phyloP scores from a whole-genome alignment of 53 echinoderm and acorn worm genomes.

The Crossaster papposus region DNA sequence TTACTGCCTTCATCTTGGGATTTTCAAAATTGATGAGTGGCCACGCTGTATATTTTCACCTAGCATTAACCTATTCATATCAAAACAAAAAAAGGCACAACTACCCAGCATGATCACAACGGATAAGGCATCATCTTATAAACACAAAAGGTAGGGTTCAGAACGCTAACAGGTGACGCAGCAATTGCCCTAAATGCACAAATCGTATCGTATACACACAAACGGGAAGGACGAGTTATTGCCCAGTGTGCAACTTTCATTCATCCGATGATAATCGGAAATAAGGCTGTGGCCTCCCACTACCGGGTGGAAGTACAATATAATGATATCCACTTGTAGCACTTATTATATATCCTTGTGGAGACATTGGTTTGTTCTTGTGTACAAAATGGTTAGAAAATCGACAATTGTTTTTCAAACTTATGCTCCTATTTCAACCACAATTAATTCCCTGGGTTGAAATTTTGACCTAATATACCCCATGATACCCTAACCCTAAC shows the following conservation, averaged over 20 bases:
- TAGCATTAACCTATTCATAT: not conserved
- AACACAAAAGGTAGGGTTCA: not conserved
- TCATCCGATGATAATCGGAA: not conserved
- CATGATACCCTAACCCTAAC: no score
- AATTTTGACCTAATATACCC: no score
- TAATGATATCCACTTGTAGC: not conserved
- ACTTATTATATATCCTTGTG: not conserved
- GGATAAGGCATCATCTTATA: not conserved
- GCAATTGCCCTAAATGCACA: not conserved
- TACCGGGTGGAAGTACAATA: not conserved
- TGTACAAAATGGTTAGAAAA: no score
- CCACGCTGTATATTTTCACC: no score
- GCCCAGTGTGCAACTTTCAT: not conserved
- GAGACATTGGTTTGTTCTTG: no score
- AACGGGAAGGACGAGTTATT: not conserved
- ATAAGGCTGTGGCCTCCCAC: not conserved
- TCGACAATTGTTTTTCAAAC: no score
- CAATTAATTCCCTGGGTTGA: no score
- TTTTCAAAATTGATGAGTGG: no score
- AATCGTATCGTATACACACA: not conserved
- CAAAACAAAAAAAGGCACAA: not conserved
- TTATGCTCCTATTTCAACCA: no score
- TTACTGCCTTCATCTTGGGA: no score
- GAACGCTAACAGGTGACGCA: not conserved
- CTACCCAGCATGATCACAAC: not conserved